Evolutionary conservation across 2,113 vertebrate genomes (phyloP).

Genomic region (Petromus typicus): DNA sequence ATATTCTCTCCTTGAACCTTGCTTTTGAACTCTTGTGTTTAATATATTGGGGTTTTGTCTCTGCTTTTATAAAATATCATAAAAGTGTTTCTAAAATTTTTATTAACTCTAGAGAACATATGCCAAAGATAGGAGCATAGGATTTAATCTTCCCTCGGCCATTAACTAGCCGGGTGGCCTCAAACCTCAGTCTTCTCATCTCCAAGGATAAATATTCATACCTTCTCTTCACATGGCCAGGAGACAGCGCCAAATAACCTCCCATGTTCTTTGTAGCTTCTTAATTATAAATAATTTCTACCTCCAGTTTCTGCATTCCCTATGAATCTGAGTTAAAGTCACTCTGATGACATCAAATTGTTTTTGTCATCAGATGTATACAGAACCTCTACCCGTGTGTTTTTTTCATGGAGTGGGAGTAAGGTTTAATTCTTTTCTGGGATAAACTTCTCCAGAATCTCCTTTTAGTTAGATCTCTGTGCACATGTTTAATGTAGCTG

Average conservation of each 20-base stretch:
- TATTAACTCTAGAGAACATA: conserved; percentile 52
- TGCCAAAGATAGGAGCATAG: conserved; percentile 24
- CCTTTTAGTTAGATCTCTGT: not conserved
- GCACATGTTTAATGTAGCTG: not conserved
- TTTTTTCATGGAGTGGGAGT: not conserved
- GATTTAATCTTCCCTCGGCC: not conserved
- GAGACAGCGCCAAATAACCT: not conserved
- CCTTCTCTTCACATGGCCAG: not conserved
- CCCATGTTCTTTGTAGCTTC: conserved; percentile 30
- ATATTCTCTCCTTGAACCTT: not conserved
- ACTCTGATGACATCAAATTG: not conserved
- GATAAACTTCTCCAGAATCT: not conserved
- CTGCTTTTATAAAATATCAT: conserved; percentile 50
- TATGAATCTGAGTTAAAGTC: not conserved
- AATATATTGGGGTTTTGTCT: not conserved
- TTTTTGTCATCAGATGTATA: not conserved
- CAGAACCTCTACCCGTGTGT: not conserved
- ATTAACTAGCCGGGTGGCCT: conserved; percentile 59
- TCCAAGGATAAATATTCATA: conserved; percentile 45
- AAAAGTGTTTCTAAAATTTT: not conserved
- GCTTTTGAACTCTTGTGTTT: conserved; percentile 40
- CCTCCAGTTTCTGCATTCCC: not conserved
- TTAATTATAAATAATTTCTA: conserved; percentile 28
- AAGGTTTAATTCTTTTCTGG: not conserved
- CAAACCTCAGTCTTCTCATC: conserved; percentile 20